A percentile compares a stretch with the other conserved stretches of the same genome.
These are phyloP conservation scores for Lacanobia wlatinum DNA, from an alignment of 2,888 invertebrate species.

Conservation along the genomic window DNA sequence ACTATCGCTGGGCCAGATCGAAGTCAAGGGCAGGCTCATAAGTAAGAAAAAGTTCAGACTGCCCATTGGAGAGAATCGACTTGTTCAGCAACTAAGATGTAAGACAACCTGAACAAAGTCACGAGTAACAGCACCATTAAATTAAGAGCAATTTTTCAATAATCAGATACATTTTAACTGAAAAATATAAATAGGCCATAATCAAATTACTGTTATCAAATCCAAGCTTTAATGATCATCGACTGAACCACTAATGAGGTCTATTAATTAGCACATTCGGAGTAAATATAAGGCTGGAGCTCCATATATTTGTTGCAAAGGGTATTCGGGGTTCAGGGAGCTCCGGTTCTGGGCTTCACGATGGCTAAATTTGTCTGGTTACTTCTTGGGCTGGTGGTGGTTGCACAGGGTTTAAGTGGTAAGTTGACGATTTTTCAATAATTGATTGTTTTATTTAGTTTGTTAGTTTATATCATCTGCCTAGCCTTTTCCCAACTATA, in stretches of 20 bases:
- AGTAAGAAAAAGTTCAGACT: too few relatives aligned
- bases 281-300: constrained; percentile 35
- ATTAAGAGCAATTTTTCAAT: too few relatives aligned
- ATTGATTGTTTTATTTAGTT: background rate
- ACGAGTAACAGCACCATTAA: too few relatives aligned
- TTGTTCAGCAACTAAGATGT: too few relatives aligned
- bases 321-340: constrained; percentile 22
- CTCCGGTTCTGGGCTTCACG: constrained; percentile 38
- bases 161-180: too few relatives aligned
- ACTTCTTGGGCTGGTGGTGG: constrained; percentile 51
- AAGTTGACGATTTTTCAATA: constrained; percentile 26
- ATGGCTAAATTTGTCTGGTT: constrained; percentile 60
- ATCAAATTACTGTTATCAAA: constrained; percentile 20
- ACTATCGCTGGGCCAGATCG: too few relatives aligned
- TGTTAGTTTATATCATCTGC: too few relatives aligned
- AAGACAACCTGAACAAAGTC: too few relatives aligned
- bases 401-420: constrained; percentile 56
- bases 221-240: constrained; percentile 24
- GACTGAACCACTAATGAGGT: constrained; percentile 31
- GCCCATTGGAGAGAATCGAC: too few relatives aligned
- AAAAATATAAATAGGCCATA: background rate
- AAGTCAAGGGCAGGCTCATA: too few relatives aligned
- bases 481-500: too few relatives aligned
- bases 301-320: constrained; percentile 4
- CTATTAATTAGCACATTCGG: constrained; percentile 36